A percentile compares a stretch with the other conserved stretches of the same genome.
phyloP scores from a whole-genome alignment of 2,797 vertebrate species.

The Apogon hyalosoma region DNA sequence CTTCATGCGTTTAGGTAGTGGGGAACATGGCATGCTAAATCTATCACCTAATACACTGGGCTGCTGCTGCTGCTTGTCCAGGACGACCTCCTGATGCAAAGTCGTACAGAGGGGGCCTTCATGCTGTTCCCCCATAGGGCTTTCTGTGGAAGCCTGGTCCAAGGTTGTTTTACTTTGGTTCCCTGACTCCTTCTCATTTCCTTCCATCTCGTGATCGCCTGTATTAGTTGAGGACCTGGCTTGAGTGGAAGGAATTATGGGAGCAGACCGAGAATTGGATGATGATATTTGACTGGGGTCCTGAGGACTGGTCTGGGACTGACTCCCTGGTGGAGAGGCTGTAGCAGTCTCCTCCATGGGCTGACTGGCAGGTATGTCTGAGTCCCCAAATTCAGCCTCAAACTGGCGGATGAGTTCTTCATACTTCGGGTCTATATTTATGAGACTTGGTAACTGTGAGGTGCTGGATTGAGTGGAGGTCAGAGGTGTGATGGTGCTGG shows the following conservation, averaged over 20 bases:
- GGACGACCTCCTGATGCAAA: conserved; percentile 50
- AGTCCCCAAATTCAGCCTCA: conserved; percentile 93
- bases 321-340: conserved; percentile 49
- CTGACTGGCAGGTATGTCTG: conserved; percentile 68
- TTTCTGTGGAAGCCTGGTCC: conserved; percentile 47
- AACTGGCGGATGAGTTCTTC: conserved; percentile 97
- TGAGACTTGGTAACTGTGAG: conserved; percentile 79
- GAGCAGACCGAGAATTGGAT: conserved; percentile 53
- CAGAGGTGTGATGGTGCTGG: conserved; percentile 71
- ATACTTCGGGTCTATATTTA: conserved; percentile 90
- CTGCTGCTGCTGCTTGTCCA: conserved; percentile 74
- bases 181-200: conserved; percentile 54
- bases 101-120: conserved; percentile 31
- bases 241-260: conserved; percentile 44
- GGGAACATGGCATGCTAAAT: conserved; percentile 82
- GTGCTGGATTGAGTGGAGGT: conserved; percentile 75
- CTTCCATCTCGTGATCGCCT: conserved; percentile 68
- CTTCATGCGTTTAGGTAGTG: conserved; percentile 94
- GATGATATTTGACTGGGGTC: conserved; percentile 65
- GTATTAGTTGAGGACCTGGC: conserved; percentile 50
- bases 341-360: conserved; percentile 51
- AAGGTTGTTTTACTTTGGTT: conserved; percentile 57
- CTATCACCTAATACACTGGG: conserved; percentile 74
- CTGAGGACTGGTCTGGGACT: conserved; percentile 66
- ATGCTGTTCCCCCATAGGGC: conserved; percentile 39